A percentile compares a stretch with the other conserved stretches of the same genome.
Conservation (phyloP, 2,888 invertebrate species). For the Phorcus lineatus region DNA sequence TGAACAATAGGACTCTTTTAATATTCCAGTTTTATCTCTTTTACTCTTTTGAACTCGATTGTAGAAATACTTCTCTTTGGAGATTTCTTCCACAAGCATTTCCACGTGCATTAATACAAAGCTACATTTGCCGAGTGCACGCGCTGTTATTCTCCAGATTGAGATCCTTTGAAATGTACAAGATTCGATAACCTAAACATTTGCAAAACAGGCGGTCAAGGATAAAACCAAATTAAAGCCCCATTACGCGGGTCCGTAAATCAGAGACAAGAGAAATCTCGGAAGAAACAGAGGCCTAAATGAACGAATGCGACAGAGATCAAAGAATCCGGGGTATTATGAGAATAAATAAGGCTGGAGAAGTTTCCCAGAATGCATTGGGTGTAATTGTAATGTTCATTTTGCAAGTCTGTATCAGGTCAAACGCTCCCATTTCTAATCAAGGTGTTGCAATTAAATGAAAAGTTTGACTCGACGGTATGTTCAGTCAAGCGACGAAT, state of each 20-base stretch:
- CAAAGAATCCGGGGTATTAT: conserved; percentile 7
- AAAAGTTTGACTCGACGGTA: neutral
- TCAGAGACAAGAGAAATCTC: conserved; percentile 3
- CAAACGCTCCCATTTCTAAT: neutral
- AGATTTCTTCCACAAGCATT: neutral
- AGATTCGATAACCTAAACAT: conserved; percentile 21
- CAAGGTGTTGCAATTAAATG: neutral
- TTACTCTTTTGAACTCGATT: too few relatives aligned
- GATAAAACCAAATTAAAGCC: conserved; percentile 9
- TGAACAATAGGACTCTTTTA: too few relatives aligned
- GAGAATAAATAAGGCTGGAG: conserved; percentile 18
- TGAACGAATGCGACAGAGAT: conserved; percentile 21
- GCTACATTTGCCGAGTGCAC: conserved; percentile 4
- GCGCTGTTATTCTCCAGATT: neutral
- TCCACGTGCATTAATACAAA: conserved; percentile 4
- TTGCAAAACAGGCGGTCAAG: conserved; percentile 22
- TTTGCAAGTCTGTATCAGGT: neutral
- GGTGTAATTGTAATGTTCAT: conserved; percentile 2
- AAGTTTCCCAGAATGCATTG: neutral
- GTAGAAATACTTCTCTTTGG: conserved; percentile 1
- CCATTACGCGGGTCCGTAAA: conserved; percentile 13
- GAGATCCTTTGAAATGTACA: conserved; percentile 6
- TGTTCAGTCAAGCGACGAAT: neutral
- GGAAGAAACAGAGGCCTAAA: conserved; percentile 9
- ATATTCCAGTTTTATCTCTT: too few relatives aligned